Percentiles rank a stretch among this genome's conserved stretches.
These are phyloP conservation scores for Drosophila pseudoobscura DNA, from an alignment of 1,140 invertebrate species.

Conservation along the genomic window DNA sequence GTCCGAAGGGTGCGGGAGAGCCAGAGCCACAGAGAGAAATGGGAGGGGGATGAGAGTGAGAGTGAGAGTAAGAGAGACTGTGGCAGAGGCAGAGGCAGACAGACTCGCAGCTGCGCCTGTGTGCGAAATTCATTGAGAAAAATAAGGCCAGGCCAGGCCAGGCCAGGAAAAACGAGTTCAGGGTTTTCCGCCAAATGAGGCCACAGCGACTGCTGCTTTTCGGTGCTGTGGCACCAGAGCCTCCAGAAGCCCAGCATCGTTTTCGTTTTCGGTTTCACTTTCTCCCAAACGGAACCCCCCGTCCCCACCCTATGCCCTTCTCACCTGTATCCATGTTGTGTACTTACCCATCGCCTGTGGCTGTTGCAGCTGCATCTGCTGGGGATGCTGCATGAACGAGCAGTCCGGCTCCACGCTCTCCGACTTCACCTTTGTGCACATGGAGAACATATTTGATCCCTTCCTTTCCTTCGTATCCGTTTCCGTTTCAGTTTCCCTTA, in stretches of 20 bases:
- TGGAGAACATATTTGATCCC: slow-evolving; percentile 73
- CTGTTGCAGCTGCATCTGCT: slow-evolving; percentile 65
- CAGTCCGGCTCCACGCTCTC: slow-evolving; percentile 61
- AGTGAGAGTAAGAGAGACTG: slow-evolving; percentile 2
- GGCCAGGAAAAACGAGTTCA: slow-evolving; percentile 72
- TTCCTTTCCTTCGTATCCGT: slow-evolving; percentile 1
- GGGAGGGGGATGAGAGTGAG: slow-evolving; percentile 11
- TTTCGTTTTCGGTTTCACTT: slow-evolving; percentile 41
- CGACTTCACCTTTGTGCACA: slow-evolving; percentile 80
- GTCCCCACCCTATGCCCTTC: background rate
- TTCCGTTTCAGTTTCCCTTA: background rate
- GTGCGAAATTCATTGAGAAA: slow-evolving; percentile 80
- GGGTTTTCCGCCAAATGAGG: slow-evolving; percentile 70
- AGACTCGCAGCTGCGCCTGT: slow-evolving; percentile 52
- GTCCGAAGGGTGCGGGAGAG: slow-evolving; percentile 43
- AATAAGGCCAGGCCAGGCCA: slow-evolving; percentile 52
- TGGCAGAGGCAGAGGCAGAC: slow-evolving; percentile 27
- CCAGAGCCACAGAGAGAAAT: background rate
- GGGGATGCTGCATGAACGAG: slow-evolving; percentile 49
- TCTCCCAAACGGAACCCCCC: background rate
- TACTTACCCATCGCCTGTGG: slow-evolving; percentile 73
- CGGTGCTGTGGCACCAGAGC: slow-evolving; percentile 34
- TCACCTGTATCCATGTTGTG: background rate
- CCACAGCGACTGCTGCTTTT: slow-evolving; percentile 41
- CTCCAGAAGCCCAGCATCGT: background rate